Conservation (phyloP, 2,797 vertebrate genomes). For the Dallia pectoralis region DNA sequence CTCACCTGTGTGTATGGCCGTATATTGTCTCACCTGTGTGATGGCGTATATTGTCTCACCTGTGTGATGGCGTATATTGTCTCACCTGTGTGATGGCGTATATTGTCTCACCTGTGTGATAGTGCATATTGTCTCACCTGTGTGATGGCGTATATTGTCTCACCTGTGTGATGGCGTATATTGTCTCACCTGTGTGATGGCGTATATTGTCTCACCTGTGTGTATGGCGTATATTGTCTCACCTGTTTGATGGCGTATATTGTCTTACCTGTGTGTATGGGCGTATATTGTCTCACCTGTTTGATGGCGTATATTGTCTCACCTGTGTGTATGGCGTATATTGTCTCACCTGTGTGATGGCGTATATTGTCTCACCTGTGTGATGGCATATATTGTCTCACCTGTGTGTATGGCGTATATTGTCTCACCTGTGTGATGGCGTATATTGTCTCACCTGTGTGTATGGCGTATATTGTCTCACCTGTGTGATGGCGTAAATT, state of each 20-base stretch:
- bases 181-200: background rate
- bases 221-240: background rate
- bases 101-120: background rate
- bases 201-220: background rate
- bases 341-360: background rate
- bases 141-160: background rate
- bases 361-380: background rate
- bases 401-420: background rate
- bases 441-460: background rate
- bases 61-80: too few species aligned
- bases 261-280: background rate
- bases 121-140: too few species aligned
- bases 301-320: background rate
- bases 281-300: background rate
- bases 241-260: background rate
- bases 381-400: background rate
- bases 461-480: background rate
- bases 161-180: rapidly evolving
- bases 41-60: background rate
- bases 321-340: background rate
- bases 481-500: background rate
- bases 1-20: background rate
- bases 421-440: background rate
- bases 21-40: background rate
- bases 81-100: background rate